phyloP scores from a whole-genome alignment of 2,888 invertebrate genomes.

The Suillia variegata region DNA sequence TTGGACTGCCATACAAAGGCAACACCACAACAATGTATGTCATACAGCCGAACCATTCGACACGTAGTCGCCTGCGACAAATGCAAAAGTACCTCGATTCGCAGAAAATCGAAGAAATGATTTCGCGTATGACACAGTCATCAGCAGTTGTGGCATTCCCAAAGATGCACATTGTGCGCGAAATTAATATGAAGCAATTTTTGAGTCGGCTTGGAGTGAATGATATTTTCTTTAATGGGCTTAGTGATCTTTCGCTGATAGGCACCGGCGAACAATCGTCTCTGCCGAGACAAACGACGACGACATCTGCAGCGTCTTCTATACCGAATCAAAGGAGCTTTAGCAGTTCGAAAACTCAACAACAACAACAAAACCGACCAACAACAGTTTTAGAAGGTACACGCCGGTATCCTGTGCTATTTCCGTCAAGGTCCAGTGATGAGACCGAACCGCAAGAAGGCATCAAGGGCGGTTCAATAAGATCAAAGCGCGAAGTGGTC shows the following conservation, averaged over 20 bases:
- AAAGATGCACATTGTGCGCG: conserved; percentile 73
- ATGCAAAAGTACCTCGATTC: conserved; percentile 62
- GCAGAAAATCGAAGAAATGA: conserved; percentile 58
- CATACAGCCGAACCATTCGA: conserved; percentile 66
- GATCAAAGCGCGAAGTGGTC: not conserved
- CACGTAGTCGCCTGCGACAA: conserved; percentile 58
- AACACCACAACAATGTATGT: conserved; percentile 69
- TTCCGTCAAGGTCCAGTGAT: too few species aligned
- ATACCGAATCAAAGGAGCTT: too few species aligned
- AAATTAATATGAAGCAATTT: conserved; percentile 64
- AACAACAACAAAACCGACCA: not conserved
- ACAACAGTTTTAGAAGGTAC: too few species aligned
- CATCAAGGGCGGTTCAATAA: too few species aligned
- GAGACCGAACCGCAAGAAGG: not conserved
- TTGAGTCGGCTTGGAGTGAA: conserved; percentile 67
- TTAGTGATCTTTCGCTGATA: conserved; percentile 73
- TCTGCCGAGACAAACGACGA: not conserved
- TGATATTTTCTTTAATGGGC: conserved; percentile 67
- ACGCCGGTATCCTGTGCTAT: too few species aligned
- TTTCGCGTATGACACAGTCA: conserved; percentile 52
- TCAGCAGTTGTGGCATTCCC: conserved; percentile 68
- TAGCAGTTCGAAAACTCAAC: not conserved
- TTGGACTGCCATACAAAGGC: conserved; percentile 72
- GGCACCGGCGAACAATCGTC: conserved; percentile 42
- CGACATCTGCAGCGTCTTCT: not conserved